phyloP scores from a whole-genome alignment of 2,888 invertebrate species.

The Sicus ferrugineus region DNA sequence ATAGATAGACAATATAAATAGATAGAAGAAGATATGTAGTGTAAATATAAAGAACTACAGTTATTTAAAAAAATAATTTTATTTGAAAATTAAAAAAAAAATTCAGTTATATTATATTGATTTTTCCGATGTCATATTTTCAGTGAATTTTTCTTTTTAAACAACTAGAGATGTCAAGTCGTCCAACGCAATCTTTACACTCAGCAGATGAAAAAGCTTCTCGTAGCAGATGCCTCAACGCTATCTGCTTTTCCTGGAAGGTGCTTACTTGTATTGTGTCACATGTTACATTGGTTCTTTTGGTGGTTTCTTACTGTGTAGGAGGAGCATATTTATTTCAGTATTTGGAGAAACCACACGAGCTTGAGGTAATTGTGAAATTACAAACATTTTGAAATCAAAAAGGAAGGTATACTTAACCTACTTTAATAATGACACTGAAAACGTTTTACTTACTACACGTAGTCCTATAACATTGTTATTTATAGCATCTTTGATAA shows the following conservation, averaged over 20 bases:
- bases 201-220: slow-evolving; percentile 57
- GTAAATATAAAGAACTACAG: too few relatives aligned
- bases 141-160: too few relatives aligned
- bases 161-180: too few relatives aligned
- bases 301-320: slow-evolving; percentile 90
- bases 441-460: background rate
- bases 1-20: too few relatives aligned
- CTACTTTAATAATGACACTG: background rate
- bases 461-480: too few relatives aligned
- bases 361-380: slow-evolving; percentile 69
- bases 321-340: slow-evolving; percentile 88
- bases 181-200: too few relatives aligned
- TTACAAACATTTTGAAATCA: background rate
- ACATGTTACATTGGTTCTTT: slow-evolving; percentile 84
- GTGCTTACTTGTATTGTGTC: slow-evolving; percentile 86
- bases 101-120: too few relatives aligned
- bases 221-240: slow-evolving; percentile 59
- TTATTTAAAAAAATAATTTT: too few relatives aligned
- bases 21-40: too few relatives aligned
- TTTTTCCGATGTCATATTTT: too few relatives aligned
- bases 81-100: too few relatives aligned
- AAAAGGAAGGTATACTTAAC: background rate
- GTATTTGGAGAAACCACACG: slow-evolving; percentile 77
- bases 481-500: background rate
- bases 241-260: slow-evolving; percentile 71